Evolutionary conservation across 1,140 invertebrate species (phyloP).

Genomic region (Paramacrobiotus metropolitanus): DNA sequence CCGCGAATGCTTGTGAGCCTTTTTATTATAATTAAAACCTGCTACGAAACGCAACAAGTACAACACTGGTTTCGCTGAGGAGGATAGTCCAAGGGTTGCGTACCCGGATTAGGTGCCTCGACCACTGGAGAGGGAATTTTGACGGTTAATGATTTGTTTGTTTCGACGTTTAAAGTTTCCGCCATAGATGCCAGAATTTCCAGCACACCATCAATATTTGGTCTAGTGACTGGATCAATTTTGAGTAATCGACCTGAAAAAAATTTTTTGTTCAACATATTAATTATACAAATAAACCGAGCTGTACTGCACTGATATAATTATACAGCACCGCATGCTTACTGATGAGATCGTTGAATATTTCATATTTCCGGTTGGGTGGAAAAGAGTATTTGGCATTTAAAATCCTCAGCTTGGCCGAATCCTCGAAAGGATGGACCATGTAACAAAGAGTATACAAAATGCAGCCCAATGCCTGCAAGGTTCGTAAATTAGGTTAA

Average conservation of each 20-base stretch:
- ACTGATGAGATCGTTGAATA: constrained; percentile 75
- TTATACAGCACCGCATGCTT: constrained; percentile 20
- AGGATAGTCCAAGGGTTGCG: not conserved
- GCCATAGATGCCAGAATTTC: constrained; percentile 7
- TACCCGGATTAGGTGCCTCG: constrained; percentile 3
- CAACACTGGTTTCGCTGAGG: not conserved
- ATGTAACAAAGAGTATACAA: constrained; percentile 73
- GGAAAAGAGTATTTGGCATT: constrained; percentile 83
- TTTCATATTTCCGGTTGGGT: constrained; percentile 46
- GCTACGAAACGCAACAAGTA: not conserved
- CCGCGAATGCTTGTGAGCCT: too few relatives aligned
- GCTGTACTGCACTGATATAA: not conserved
- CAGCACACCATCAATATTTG: constrained; percentile 8
- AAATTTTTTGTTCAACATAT: not conserved
- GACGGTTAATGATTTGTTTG: constrained; percentile 9
- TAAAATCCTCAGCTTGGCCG: constrained; percentile 72
- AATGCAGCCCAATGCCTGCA: constrained; percentile 67
- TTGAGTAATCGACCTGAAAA: constrained; percentile 10
- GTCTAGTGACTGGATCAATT: constrained; percentile 9
- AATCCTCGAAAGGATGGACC: constrained; percentile 90
- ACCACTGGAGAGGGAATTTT: constrained; percentile 8
- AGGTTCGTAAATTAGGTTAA: not conserved
- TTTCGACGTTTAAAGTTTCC: constrained; percentile 8
- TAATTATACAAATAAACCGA: not conserved
- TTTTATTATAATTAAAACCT: too few relatives aligned